A percentile compares a stretch with the other conserved stretches of the same genome.
Evolutionary conservation across 2,797 vertebrate species (phyloP).

Genomic region (Mormyrops boulengeri): DNA sequence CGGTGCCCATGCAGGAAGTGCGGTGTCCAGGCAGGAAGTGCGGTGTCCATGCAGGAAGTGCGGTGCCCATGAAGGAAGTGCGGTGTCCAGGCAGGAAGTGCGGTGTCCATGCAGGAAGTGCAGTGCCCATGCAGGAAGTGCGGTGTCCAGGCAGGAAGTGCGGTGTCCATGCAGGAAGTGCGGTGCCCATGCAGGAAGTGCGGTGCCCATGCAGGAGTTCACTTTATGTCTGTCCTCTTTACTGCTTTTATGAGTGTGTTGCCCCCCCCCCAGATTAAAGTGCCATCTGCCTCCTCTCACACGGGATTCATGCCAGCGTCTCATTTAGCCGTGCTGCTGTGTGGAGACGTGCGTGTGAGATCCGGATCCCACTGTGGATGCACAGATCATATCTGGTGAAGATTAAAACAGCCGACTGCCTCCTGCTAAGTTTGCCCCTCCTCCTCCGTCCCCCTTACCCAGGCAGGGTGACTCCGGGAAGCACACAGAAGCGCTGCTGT

Average conservation of each 20-base stretch:
- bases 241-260: neutral
- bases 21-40: neutral
- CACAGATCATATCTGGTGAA: neutral
- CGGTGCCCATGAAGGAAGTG: too few species aligned
- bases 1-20: too few species aligned
- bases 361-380: neutral
- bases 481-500: neutral
- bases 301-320: slow-evolving; percentile 22
- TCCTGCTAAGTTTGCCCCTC: neutral
- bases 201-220: too few species aligned
- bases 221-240: neutral
- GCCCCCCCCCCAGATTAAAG: slow-evolving; percentile 24
- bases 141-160: neutral
- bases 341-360: neutral
- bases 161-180: neutral
- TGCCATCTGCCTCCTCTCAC: slow-evolving; percentile 33
- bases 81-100: neutral
- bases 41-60: neutral
- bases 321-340: neutral
- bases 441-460: neutral
- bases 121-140: too few species aligned
- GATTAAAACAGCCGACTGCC: neutral
- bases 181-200: too few species aligned
- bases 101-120: neutral
- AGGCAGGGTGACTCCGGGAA: neutral